phyloP scores from a whole-genome alignment of 2,797 vertebrate species.

The Prionace glauca region DNA sequence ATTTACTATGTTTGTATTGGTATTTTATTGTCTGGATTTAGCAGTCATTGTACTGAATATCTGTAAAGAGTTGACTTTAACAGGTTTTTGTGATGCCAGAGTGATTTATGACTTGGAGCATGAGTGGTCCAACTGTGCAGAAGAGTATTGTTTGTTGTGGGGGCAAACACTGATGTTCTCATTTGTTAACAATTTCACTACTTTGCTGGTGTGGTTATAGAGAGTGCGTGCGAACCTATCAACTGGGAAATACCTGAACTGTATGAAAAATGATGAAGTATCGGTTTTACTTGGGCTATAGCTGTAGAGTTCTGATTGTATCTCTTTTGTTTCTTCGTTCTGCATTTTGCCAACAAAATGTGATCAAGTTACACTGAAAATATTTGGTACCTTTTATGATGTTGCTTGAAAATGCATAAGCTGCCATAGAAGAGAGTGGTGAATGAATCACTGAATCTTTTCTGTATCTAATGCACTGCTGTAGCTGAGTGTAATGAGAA shows the following conservation, averaged over 20 bases:
- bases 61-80: conserved; percentile 66
- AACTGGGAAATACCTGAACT: conserved; percentile 29
- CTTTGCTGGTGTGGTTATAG: conserved; percentile 23
- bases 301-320: conserved; percentile 25
- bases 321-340: conserved; percentile 4
- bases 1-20: conserved; percentile 73
- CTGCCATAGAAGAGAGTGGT: conserved; percentile 20
- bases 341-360: conserved; percentile 33
- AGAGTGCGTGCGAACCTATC: neutral
- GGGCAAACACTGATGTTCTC: neutral
- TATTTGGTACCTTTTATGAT: conserved; percentile 40
- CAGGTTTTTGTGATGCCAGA: conserved; percentile 55
- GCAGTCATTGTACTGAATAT: conserved; percentile 69
- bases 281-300: neutral
- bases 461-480: conserved; percentile 56
- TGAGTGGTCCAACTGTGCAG: conserved; percentile 74
- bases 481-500: conserved; percentile 41
- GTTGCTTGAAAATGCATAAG: conserved; percentile 39
- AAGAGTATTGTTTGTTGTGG: conserved; percentile 44
- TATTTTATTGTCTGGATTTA: conserved; percentile 56
- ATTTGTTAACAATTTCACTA: neutral
- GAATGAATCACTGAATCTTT: conserved; percentile 44
- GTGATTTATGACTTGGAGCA: conserved; percentile 50
- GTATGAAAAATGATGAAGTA: conserved; percentile 27
- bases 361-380: conserved; percentile 40